Evolutionary conservation across 2,113 vertebrate genomes (phyloP).

Genomic region (Elephas maximus): DNA sequence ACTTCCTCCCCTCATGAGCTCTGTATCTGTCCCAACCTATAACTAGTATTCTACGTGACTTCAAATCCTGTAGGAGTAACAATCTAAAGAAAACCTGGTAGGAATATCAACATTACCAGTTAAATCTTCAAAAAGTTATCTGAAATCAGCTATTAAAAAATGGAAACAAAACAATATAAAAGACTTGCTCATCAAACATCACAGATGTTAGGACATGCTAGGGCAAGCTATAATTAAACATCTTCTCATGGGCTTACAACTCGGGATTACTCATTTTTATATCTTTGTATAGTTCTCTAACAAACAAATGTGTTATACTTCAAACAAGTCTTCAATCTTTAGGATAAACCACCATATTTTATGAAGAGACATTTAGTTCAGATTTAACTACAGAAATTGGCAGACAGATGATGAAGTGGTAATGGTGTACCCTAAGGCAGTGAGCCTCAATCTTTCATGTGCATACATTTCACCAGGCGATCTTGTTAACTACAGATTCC

Average conservation of each 20-base stretch:
- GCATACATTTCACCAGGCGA: neutral
- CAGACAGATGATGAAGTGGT: neutral
- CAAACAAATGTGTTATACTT: neutral
- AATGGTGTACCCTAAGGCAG: neutral
- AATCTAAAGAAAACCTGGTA: neutral
- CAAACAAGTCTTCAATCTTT: conserved; percentile 56
- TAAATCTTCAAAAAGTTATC: conserved; percentile 9
- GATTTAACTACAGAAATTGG: neutral
- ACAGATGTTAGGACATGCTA: neutral
- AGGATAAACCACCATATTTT: conserved; percentile 10
- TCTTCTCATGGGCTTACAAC: neutral
- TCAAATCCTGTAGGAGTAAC: conserved; percentile 27
- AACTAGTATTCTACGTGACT: neutral
- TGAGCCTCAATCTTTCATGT: neutral
- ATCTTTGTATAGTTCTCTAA: conserved; percentile 30
- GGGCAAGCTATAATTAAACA: neutral
- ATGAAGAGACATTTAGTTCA: neutral
- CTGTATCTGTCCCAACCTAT: conserved; percentile 37
- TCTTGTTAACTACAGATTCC: neutral
- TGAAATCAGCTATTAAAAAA: conserved; percentile 37
- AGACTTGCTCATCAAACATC: neutral
- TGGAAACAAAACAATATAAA: conserved; percentile 23
- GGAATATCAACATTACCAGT: conserved; percentile 38
- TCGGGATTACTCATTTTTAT: neutral
- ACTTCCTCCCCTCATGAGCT: neutral